A percentile compares a stretch with the other conserved stretches of the same genome.
Conservation (phyloP, 2,113 vertebrate species). For the Catharus fuscescens region DNA sequence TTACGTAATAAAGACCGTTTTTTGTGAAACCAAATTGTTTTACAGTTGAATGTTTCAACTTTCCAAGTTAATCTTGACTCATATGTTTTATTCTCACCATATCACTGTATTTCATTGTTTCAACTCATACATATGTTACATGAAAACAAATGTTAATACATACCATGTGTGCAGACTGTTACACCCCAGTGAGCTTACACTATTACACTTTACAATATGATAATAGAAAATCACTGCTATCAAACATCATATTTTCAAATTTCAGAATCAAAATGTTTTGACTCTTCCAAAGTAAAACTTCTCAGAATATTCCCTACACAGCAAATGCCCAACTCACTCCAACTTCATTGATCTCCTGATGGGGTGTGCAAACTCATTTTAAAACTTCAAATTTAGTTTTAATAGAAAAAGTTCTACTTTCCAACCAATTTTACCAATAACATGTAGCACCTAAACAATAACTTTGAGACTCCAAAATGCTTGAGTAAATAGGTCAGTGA, state of each 20-base stretch:
- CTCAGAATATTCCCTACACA: background rate
- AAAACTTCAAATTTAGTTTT: background rate
- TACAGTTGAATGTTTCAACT: background rate
- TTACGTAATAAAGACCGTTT: background rate
- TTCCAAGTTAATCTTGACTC: slow-evolving; percentile 12
- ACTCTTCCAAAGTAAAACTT: background rate
- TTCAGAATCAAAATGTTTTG: slow-evolving; percentile 11
- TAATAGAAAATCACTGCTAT: background rate
- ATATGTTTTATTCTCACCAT: background rate
- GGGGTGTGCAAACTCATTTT: background rate
- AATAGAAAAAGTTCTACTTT: background rate
- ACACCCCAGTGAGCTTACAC: background rate
- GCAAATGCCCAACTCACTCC: rapidly evolving
- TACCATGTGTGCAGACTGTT: background rate
- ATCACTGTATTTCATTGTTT: slow-evolving; percentile 22
- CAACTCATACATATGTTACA: background rate
- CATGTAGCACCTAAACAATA: background rate
- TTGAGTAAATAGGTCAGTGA: background rate
- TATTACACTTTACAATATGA: background rate
- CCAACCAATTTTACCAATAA: background rate
- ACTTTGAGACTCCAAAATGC: background rate
- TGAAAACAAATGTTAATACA: slow-evolving; percentile 27
- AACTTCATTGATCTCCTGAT: background rate
- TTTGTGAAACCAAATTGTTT: slow-evolving; percentile 4
- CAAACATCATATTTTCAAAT: background rate